Conservation (phyloP, 2,797 vertebrate genomes). For the Bradypodion pumilum region DNA sequence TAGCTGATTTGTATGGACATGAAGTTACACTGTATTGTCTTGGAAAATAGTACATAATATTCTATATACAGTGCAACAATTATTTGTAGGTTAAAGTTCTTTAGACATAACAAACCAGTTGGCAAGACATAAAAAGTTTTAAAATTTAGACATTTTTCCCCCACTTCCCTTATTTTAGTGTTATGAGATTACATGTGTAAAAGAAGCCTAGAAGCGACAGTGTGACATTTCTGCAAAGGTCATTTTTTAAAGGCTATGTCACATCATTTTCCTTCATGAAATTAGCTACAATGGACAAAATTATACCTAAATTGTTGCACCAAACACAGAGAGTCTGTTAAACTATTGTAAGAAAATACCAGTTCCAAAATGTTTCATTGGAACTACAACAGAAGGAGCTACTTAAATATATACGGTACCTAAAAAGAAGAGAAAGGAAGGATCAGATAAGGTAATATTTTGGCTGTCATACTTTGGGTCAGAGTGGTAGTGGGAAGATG, state of each 20-base stretch:
- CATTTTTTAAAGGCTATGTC: not conserved
- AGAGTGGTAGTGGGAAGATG: not conserved
- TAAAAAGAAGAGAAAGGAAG: slow-evolving; percentile 10
- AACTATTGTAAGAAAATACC: not conserved
- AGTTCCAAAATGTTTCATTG: not conserved
- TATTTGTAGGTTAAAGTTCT: not conserved
- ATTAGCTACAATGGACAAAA: not conserved
- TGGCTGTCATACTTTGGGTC: not conserved
- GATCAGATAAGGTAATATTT: slow-evolving; percentile 9
- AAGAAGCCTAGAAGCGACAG: not conserved
- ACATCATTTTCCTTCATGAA: not conserved
- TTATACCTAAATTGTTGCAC: not conserved
- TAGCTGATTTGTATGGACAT: too few relatives aligned
- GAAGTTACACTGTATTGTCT: too few relatives aligned
- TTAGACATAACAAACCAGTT: not conserved
- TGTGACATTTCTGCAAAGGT: not conserved
- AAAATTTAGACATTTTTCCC: not conserved
- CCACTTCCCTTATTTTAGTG: not conserved
- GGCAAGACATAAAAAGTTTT: not conserved
- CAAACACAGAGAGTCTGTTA: not conserved
- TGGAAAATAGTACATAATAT: not conserved
- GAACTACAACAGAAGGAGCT: slow-evolving; percentile 1
- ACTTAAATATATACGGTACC: not conserved
- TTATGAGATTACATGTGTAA: not conserved
- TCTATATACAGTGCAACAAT: not conserved